Conservation (phyloP, 2,888 invertebrate genomes). For the Cetonia aurata region DNA sequence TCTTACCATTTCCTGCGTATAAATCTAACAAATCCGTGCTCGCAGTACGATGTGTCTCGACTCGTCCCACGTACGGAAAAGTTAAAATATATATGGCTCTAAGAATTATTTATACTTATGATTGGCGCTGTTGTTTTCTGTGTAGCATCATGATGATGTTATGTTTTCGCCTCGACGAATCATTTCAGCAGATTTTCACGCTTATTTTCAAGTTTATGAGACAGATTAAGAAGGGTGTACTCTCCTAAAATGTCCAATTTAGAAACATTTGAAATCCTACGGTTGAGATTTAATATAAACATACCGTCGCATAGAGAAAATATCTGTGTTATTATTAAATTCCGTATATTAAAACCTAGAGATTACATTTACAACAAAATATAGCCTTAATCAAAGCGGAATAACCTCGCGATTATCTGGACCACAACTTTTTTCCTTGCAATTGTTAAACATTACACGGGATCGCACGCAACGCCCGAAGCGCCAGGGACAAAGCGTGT, state of each 20-base stretch:
- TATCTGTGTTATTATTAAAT: background rate
- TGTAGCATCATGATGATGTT: conserved; percentile 7
- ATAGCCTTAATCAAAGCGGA: background rate
- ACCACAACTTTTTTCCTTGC: background rate
- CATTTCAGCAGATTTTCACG: background rate
- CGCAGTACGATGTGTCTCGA: conserved; percentile 15
- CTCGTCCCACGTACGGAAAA: conserved; percentile 20
- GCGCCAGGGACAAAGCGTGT: conserved; percentile 16
- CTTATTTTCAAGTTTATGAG: no score
- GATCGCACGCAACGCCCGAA: background rate
- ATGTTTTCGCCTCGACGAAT: conserved; percentile 3
- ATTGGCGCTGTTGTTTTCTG: background rate
- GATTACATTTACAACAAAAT: background rate
- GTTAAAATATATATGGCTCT: conserved; percentile 24
- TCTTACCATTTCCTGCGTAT: conserved; percentile 30
- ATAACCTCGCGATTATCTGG: background rate
- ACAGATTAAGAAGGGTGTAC: no score
- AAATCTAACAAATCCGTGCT: conserved; percentile 19
- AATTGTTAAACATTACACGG: conserved; percentile 34
- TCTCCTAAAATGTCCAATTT: no score
- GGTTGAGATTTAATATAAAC: no score
- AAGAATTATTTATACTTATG: conserved; percentile 26
- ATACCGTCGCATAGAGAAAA: no score
- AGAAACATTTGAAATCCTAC: no score
- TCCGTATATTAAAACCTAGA: background rate